phyloP scores from a whole-genome alignment of 1,140 invertebrate species.

The Drosophila baimaii region DNA sequence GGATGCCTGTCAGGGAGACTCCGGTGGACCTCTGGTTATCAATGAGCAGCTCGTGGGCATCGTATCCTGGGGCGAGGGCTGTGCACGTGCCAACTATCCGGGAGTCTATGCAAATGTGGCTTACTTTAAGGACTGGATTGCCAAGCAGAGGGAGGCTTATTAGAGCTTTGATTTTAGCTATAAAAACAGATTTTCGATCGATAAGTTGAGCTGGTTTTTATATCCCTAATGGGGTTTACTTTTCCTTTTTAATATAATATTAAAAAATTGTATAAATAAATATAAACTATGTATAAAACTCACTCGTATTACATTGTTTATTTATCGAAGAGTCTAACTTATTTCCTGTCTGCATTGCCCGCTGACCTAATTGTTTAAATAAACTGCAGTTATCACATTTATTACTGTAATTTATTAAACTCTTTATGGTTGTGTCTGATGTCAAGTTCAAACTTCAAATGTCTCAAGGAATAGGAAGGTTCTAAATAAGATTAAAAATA shows the following conservation, averaged over 20 bases:
- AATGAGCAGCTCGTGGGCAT: slow-evolving; percentile 85
- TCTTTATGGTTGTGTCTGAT: background rate
- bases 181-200: background rate
- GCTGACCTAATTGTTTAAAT: background rate
- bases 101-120: slow-evolving; percentile 89
- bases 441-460: background rate
- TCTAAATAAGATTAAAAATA: no score
- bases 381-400: slow-evolving; percentile 8
- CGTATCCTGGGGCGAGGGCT: slow-evolving; percentile 89
- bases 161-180: background rate
- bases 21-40: slow-evolving; percentile 83
- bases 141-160: slow-evolving; percentile 19
- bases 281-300: background rate
- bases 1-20: slow-evolving; percentile 85
- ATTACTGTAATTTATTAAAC: background rate
- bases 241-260: background rate
- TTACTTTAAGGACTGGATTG: slow-evolving; percentile 84
- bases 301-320: no score
- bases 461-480: no score
- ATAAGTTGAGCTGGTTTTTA: background rate
- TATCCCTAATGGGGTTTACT: background rate
- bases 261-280: slow-evolving; percentile 8
- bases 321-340: background rate
- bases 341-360: background rate
- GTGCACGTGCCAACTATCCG: slow-evolving; percentile 86